Evolutionary conservation across 2,888 invertebrate genomes (phyloP).

Genomic region (Coecobrya sp.): DNA sequence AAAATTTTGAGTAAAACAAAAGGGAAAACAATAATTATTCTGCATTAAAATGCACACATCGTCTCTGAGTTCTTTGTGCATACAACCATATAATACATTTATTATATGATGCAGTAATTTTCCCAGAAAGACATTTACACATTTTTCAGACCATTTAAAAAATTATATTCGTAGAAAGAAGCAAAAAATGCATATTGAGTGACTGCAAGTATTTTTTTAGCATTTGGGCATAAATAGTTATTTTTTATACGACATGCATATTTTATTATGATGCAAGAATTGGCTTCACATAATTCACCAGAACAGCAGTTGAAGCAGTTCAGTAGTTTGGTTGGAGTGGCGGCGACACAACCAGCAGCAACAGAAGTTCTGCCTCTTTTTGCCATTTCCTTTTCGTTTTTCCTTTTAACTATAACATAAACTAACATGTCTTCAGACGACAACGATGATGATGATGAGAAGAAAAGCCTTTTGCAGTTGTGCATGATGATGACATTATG

Average conservation of each 20-base stretch:
- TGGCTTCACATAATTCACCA: not conserved
- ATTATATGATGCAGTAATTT: not conserved
- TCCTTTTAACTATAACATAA: not conserved
- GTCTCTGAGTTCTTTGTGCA: not conserved
- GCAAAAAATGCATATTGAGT: not conserved
- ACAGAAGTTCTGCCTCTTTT: not conserved
- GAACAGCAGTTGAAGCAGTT: not conserved
- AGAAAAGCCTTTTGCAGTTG: constrained; percentile 31
- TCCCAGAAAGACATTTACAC: not conserved
- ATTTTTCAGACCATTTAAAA: not conserved
- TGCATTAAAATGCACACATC: not conserved
- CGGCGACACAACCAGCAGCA: not conserved
- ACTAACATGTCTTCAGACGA: not conserved
- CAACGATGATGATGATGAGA: too few relatives aligned
- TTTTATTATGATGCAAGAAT: not conserved
- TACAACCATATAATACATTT: not conserved
- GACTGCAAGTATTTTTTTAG: too few relatives aligned
- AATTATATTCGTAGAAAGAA: not conserved
- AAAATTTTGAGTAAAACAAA: not conserved
- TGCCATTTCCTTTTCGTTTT: not conserved
- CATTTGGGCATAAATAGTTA: not conserved
- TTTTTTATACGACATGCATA: not conserved
- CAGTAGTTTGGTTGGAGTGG: too few relatives aligned
- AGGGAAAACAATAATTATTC: constrained; percentile 3
- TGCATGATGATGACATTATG: constrained; percentile 67